These are phyloP conservation scores for Botrylloides violaceus DNA, from an alignment of 23 tunicate genomes.

Conservation along the genomic window DNA sequence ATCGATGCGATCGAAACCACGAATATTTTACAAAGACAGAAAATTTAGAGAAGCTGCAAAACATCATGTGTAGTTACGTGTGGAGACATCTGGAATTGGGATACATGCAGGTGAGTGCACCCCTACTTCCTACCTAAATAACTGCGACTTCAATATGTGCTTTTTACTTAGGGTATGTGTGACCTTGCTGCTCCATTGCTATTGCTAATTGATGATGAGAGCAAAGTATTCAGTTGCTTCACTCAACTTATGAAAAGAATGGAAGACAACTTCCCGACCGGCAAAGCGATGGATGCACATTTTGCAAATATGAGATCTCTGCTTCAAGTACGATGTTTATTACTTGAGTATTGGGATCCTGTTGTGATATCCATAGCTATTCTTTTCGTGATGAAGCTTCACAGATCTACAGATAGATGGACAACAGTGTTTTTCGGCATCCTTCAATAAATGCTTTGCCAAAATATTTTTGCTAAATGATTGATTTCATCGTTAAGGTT, in stretches of 20 bases:
- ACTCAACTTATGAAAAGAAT: constrained; percentile 56
- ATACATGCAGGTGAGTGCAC: constrained; percentile 67
- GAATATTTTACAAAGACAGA: constrained; percentile 45
- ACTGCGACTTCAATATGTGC: too few species aligned
- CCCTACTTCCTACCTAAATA: not conserved
- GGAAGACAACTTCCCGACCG: constrained; percentile 69
- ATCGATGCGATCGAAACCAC: constrained; percentile 83
- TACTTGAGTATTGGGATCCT: not conserved
- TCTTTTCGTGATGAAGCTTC: not conserved
- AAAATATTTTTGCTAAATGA: not conserved
- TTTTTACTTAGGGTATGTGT: constrained; percentile 95
- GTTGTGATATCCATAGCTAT: too few species aligned
- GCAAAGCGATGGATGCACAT: constrained; percentile 76
- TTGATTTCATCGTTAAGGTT: constrained; percentile 44
- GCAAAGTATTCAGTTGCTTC: constrained; percentile 62
- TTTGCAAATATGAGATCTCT: constrained; percentile 69
- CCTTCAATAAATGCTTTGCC: not conserved
- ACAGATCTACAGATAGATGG: too few species aligned
- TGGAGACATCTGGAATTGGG: constrained; percentile 73
- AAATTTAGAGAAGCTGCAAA: constrained; percentile 62
- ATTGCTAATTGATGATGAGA: constrained; percentile 62
- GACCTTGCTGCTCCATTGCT: constrained; percentile 94
- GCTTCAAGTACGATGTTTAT: constrained; percentile 29
- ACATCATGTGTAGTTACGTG: constrained; percentile 81
- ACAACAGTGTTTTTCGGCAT: too few species aligned